phyloP scores from a whole-genome alignment of 53 echinoderm and acorn worm genomes.

The Hippasteria phrygiana region DNA sequence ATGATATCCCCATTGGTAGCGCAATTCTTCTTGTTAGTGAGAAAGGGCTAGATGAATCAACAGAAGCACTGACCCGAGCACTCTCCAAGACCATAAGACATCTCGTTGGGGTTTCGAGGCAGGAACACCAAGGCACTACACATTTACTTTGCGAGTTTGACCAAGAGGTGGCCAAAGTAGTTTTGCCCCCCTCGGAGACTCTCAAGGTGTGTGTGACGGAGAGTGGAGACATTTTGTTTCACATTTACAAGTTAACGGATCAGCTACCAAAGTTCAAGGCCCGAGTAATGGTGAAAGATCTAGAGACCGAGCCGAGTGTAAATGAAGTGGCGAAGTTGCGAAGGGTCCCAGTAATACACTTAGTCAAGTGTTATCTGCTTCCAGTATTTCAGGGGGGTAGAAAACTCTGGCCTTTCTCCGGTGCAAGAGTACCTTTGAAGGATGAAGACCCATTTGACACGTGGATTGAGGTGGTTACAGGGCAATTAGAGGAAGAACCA shows the following conservation, averaged over 20 bases:
- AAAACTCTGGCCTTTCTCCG: neutral
- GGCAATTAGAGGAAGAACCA: no score
- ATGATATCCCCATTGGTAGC: neutral
- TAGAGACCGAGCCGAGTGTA: neutral
- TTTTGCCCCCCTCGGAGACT: neutral
- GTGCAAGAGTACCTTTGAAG: no score
- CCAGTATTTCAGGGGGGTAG: neutral
- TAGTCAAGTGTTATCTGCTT: neutral
- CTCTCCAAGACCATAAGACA: neutral
- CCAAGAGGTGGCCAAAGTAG: slow-evolving; percentile 1
- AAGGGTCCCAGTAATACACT: neutral
- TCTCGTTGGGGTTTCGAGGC: slow-evolving; percentile 9
- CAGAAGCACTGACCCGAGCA: neutral
- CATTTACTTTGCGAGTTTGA: slow-evolving; percentile 32
- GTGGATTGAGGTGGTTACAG: no score
- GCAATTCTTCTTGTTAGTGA: slow-evolving; percentile 17
- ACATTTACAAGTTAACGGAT: neutral
- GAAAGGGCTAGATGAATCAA: neutral
- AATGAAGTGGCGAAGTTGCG: no score
- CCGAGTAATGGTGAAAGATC: neutral
- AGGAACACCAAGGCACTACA: slow-evolving; percentile 2
- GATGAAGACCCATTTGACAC: no score
- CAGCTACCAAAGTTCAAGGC: neutral
- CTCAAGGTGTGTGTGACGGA: neutral
- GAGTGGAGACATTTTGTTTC: neutral